Base-by-base conservation (phyloP, 2,113 vertebrate genomes). In the Ceyx cyanopectus region DNA sequence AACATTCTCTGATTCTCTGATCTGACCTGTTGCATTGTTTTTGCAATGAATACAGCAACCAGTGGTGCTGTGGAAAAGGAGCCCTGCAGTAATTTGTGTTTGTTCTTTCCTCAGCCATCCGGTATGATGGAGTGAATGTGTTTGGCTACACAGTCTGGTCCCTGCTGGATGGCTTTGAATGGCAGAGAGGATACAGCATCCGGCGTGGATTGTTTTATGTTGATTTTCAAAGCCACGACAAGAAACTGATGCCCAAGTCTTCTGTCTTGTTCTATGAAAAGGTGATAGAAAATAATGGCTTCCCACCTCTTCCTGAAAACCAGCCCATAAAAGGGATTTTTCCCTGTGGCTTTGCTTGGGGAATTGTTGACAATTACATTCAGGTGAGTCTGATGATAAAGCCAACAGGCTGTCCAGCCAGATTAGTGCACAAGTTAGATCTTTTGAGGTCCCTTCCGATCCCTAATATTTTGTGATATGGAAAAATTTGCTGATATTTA, bases 101-200 rank as follows among this genome's bases (percentile, higher is more conserved):
- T 97, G 78, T 96, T 94, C 69, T 88, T 87, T 91, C 54, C 67
- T 40, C 80, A 99, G 99, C 99, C 14, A 98, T 99, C 86, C 96
- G 96, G 75, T 97, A 98, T 2, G 99, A 99, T 0, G 96, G 97
- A 29, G 98, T 99, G 58, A 94, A 98, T 2, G 98, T 99, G 86
- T 98, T 99, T 17, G 99, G 99, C 70, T 99, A 99, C 97, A 99
- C 99, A 0, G 99, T 98, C 21, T 99, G 99, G 99, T 99, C 99
- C 32, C 98, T 99, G 92, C 96, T 99, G 67, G 99, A 99, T 14
- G 99, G 99, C 70, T 99, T 99, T 11, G 99, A 99, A 96, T 99
- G 99, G 99, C 97, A 98, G 90, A 97, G 98, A 34, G 99, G 99
- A 61, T 99, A 99, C 37, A 98, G 96, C 77, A 99, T 99, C 91